A percentile compares a stretch with the other conserved stretches of the same genome.
These are phyloP conservation scores for Coenobita brevimanus DNA, from an alignment of 1,140 invertebrate species.

Conservation along the genomic window DNA sequence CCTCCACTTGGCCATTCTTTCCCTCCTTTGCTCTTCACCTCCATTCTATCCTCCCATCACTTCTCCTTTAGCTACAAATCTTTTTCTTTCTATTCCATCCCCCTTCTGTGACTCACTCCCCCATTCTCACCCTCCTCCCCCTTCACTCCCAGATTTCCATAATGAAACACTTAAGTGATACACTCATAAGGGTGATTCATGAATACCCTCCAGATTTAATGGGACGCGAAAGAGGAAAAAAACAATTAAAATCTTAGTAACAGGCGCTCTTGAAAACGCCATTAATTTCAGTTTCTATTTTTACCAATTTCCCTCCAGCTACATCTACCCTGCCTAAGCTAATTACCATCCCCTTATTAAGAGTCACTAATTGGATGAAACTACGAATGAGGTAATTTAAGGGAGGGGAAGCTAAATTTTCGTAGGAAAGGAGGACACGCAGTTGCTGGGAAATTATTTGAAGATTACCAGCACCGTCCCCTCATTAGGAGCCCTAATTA, in stretches of 20 bases:
- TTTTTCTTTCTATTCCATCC: not conserved
- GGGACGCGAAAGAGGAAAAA: slow-evolving; percentile 31
- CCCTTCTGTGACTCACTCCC: not conserved
- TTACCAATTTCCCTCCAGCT: not conserved
- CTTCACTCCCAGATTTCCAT: slow-evolving; percentile 39
- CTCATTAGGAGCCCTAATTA: too few species aligned
- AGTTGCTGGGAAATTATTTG: too few species aligned
- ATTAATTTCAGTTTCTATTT: too few species aligned
- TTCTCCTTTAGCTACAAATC: not conserved
- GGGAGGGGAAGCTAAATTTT: too few species aligned
- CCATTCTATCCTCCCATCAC: not conserved
- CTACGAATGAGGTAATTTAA: not conserved
- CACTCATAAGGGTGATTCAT: slow-evolving; percentile 46
- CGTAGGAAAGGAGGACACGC: not conserved
- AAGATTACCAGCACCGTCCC: too few species aligned
- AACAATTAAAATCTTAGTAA: not conserved
- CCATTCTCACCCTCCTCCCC: not conserved
- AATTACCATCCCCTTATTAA: slow-evolving; percentile 41
- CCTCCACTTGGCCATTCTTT: too few species aligned
- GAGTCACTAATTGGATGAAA: slow-evolving; percentile 44
- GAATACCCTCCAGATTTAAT: slow-evolving; percentile 44
- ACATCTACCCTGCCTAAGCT: slow-evolving; percentile 39
- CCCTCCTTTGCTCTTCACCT: not conserved
- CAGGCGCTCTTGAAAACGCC: not conserved
- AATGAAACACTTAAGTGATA: slow-evolving; percentile 37